These are phyloP conservation scores for Leiothrix lutea DNA, from an alignment of 2,113 vertebrate species.

Conservation along the genomic window DNA sequence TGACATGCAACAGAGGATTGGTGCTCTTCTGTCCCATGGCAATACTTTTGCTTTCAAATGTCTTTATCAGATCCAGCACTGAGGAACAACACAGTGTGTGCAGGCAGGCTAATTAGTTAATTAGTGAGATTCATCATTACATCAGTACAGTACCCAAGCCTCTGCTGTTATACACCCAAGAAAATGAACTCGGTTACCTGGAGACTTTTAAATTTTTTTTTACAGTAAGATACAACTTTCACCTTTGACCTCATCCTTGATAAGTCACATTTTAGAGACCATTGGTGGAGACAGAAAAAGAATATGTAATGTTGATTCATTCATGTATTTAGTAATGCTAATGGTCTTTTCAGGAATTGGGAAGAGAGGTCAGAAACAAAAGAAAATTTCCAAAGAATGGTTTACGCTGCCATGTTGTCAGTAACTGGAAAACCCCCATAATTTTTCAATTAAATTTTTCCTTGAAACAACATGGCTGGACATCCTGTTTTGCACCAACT, in stretches of 20 bases:
- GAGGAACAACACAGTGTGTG: background rate
- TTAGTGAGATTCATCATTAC: background rate
- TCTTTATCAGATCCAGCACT: background rate
- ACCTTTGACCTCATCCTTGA: background rate
- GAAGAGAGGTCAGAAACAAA: background rate
- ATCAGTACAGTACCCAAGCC: background rate
- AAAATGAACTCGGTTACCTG: background rate
- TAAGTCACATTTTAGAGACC: background rate
- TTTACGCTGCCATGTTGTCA: background rate
- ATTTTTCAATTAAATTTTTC: background rate
- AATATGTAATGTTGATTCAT: background rate
- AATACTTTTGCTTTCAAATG: background rate
- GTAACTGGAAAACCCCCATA: accelerated
- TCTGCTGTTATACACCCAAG: background rate
- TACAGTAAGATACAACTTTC: background rate
- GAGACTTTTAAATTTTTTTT: background rate
- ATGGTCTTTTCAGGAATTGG: background rate
- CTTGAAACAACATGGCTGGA: background rate
- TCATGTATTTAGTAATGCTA: background rate
- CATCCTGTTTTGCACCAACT: background rate
- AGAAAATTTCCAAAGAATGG: background rate
- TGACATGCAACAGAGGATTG: background rate
- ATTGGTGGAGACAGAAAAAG: background rate
- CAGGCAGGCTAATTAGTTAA: background rate
- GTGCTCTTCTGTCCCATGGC: background rate